These are phyloP conservation scores for Bradypodion ventrale DNA, from an alignment of 2,797 vertebrate species.

Conservation along the genomic window DNA sequence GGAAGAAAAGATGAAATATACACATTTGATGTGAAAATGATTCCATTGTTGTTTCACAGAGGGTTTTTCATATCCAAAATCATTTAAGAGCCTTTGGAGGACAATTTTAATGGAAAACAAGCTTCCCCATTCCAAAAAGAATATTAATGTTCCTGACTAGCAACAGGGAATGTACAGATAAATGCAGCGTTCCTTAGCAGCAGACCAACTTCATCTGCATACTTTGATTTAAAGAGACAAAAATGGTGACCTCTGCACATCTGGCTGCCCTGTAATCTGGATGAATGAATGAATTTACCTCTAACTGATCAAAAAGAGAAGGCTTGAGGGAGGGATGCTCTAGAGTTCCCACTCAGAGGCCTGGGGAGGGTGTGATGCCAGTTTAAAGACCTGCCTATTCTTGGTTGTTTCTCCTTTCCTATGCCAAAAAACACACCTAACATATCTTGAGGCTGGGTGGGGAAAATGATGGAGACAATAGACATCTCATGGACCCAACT, in stretches of 20 bases:
- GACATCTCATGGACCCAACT: not conserved
- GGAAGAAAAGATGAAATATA: constrained; percentile 34
- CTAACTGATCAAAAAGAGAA: not conserved
- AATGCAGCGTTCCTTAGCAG: not conserved
- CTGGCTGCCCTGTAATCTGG: no score
- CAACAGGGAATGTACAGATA: not conserved
- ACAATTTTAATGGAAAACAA: not conserved
- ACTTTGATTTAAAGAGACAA: not conserved
- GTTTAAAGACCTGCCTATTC: no score
- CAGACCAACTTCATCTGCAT: not conserved
- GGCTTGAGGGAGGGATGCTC: no score
- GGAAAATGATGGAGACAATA: no score
- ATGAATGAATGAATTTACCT: not conserved
- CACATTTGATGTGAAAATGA: not conserved
- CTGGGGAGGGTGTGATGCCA: no score
- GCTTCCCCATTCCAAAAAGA: constrained; percentile 6
- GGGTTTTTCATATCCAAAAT: constrained; percentile 8
- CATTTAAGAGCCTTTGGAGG: constrained; percentile 6
- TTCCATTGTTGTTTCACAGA: constrained; percentile 6
- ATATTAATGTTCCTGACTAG: not conserved
- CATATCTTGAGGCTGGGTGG: not conserved
- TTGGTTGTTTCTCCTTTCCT: no score
- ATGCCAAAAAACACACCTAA: no score
- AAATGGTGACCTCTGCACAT: no score
- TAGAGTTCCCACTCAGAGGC: no score